These are phyloP conservation scores for Tetragonisca angustula DNA, from an alignment of 2,888 invertebrate genomes.

Conservation along the genomic window DNA sequence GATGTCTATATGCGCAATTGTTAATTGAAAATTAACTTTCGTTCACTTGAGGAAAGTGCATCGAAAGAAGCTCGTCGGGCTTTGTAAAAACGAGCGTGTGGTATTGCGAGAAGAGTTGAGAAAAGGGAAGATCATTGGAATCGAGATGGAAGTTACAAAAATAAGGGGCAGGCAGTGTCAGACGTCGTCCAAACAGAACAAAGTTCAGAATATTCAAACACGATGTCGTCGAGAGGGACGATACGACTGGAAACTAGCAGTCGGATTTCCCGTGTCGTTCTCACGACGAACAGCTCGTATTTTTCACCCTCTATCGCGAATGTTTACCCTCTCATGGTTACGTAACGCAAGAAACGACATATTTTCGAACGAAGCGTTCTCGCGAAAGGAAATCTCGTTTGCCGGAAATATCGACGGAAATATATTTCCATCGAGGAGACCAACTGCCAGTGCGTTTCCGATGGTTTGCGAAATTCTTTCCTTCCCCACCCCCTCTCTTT, in stretches of 20 bases:
- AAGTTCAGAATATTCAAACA: slow-evolving; percentile 20
- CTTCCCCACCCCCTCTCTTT: neutral
- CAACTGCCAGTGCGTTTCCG: slow-evolving; percentile 1
- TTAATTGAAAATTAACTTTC: too few relatives aligned
- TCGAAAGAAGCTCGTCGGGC: too few relatives aligned
- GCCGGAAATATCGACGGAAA: slow-evolving; percentile 39
- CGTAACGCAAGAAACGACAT: slow-evolving; percentile 22
- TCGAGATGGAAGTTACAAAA: neutral
- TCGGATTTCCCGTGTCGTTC: slow-evolving; percentile 6
- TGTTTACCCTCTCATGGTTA: slow-evolving; percentile 21
- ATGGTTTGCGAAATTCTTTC: slow-evolving; percentile 17
- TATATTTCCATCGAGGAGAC: slow-evolving; percentile 32
- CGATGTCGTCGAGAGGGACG: slow-evolving; percentile 2
- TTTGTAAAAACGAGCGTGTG: neutral
- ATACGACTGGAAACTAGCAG: slow-evolving; percentile 10
- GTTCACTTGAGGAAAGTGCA: too few relatives aligned
- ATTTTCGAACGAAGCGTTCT: slow-evolving; percentile 9
- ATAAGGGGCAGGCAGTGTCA: too few relatives aligned
- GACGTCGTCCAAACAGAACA: neutral
- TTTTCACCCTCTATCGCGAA: slow-evolving; percentile 36
- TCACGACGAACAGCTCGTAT: slow-evolving; percentile 31
- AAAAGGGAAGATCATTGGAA: neutral
- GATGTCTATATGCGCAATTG: too few relatives aligned
- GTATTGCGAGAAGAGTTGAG: neutral
- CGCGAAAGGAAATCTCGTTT: slow-evolving; percentile 19